Percentiles rank a stretch among this genome's conserved stretches.
These are phyloP conservation scores for Tetrapedia diversipes DNA, from an alignment of 2,888 invertebrate species.

Conservation along the genomic window DNA sequence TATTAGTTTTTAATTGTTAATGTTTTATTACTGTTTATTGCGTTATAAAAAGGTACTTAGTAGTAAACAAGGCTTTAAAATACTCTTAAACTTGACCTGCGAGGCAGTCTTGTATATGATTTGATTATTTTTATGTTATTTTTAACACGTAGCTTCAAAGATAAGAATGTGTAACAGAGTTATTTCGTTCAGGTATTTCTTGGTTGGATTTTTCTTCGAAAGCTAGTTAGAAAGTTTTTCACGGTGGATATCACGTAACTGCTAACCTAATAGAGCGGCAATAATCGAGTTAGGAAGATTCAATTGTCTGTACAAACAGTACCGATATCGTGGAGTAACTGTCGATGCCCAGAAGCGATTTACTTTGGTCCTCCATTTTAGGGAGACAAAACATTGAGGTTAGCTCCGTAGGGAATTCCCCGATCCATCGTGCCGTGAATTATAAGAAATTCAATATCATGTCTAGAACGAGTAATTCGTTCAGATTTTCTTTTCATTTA, in stretches of 20 bases:
- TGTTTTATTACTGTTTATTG: neutral
- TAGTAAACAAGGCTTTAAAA: neutral
- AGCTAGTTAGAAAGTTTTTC: conserved; percentile 31
- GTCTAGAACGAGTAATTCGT: conserved; percentile 8
- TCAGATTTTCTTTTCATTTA: conserved; percentile 20
- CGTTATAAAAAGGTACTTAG: neutral
- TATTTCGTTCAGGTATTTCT: conserved; percentile 22
- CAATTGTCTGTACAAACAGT: conserved; percentile 78
- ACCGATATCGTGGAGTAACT: conserved; percentile 66
- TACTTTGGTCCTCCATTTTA: conserved; percentile 71
- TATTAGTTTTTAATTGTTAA: neutral
- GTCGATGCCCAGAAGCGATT: conserved; percentile 71
- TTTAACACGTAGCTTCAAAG: conserved; percentile 6
- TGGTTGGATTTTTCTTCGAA: neutral
- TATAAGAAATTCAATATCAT: conserved; percentile 70
- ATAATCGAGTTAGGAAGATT: conserved; percentile 80
- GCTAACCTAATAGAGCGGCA: conserved; percentile 69
- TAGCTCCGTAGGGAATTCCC: conserved; percentile 39
- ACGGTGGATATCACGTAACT: conserved; percentile 40
- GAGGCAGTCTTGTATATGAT: conserved; percentile 24
- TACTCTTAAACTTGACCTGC: neutral
- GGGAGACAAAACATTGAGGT: conserved; percentile 49
- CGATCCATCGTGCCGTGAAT: conserved; percentile 74
- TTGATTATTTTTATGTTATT: conserved; percentile 49
- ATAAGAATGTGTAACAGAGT: neutral